A percentile compares a stretch with the other conserved stretches of the same genome.
Evolutionary conservation across 2,113 vertebrate genomes (phyloP).

Genomic region (Ochotona curzoniae): DNA sequence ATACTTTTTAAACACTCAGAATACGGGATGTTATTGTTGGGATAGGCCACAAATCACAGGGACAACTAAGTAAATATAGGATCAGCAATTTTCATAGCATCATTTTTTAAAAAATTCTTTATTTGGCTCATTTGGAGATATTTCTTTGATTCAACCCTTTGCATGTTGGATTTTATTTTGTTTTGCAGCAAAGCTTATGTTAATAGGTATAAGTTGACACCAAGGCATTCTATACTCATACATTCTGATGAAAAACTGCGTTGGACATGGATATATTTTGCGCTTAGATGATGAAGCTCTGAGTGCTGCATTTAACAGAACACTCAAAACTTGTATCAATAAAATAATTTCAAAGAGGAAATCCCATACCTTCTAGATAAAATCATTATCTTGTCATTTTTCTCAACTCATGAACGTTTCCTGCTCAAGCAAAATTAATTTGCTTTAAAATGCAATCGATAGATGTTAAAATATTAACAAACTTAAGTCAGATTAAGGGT

Average conservation of each 20-base stretch:
- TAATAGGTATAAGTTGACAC: neutral
- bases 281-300: neutral
- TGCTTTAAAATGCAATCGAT: conserved; percentile 53
- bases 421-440: conserved; percentile 55
- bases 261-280: conserved; percentile 12
- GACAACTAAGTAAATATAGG: too few relatives aligned
- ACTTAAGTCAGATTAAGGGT: conserved; percentile 5
- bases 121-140: neutral
- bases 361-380: neutral
- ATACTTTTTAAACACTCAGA: neutral
- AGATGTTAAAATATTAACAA: conserved; percentile 52
- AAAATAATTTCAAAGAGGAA: conserved; percentile 45
- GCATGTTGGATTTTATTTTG: neutral
- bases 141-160: neutral
- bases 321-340: neutral
- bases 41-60: neutral
- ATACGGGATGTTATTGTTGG: neutral
- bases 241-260: neutral
- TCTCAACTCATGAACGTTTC: neutral
- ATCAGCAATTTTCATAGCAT: neutral
- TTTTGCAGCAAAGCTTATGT: neutral
- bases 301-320: neutral
- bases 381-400: conserved; percentile 13
- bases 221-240: conserved; percentile 4
- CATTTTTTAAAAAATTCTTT: neutral